Base-by-base conservation (phyloP, 1,140 invertebrate species). In the Drosophila ohnishii region DNA sequence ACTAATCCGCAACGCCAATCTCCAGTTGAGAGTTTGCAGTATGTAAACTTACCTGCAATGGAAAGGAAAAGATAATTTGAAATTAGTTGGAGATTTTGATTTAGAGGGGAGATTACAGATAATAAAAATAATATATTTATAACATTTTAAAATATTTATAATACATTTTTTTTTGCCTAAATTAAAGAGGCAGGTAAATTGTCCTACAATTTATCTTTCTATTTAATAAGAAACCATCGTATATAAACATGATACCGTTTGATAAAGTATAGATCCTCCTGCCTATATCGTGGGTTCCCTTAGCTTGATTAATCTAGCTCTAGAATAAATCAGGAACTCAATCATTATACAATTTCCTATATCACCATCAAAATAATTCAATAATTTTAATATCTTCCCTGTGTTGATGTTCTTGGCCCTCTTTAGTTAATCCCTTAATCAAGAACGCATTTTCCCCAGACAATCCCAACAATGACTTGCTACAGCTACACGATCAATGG, bases 11-110 rank as follows among this genome's bases (percentile, higher is more conserved):
- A 22, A 87, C 59, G 79, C 53, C 65, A 55, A 47, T 60, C 22
- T 47, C 39, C 40, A 65, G 47, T 39, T 39, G 22, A 37, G 42
- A 39, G 55, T 30, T 55, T 37, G 13, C 39, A 25, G 39, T 19
- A 37, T 65, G 25, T 63, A 35, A 65, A 76, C 83, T 86, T 86
- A 87, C 82, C 82, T 86, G 83, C 16, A 87, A 86, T 34, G 65
- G 58, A 8, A 50, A 37, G 48, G 25, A 47, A 62, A 70, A 70
- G 39, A 69, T 55, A 77, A 61, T 71, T 57, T 14, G 28, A 75
- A 62, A 44, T 82, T 70, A 69, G 73, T 75, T 75, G 39, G 8
- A 22, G 32, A 14, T 35, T 53, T 3, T 0, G 50, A 53, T 14
- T 22, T 14, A 14, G 6, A 19, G 11, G 5, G n/a, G n/a, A 14